Conservation (phyloP, 2,797 vertebrate genomes). For the Artibeus jamaicensis region DNA sequence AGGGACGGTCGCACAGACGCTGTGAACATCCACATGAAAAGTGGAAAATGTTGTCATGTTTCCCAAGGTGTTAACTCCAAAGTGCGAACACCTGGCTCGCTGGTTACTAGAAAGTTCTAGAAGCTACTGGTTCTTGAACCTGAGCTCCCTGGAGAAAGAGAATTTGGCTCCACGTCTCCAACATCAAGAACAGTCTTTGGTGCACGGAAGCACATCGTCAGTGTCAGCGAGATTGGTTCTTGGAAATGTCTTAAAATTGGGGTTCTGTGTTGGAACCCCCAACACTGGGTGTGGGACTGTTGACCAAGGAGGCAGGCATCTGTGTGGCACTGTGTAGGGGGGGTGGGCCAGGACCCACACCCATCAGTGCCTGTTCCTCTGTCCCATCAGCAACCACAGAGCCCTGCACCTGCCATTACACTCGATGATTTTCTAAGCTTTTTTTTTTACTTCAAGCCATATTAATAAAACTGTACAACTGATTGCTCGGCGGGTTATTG, state of each 20-base stretch:
- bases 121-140: background rate
- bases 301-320: background rate
- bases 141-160: background rate
- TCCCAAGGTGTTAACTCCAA: background rate
- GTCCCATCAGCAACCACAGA: rapidly evolving
- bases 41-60: background rate
- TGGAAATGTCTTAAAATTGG: background rate
- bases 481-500: background rate
- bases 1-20: background rate
- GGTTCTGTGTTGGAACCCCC: background rate
- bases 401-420: rapidly evolving
- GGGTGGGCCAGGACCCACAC: rapidly evolving
- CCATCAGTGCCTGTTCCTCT: rapidly evolving
- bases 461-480: background rate
- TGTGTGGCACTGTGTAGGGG: background rate
- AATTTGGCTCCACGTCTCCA: rapidly evolving
- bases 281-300: rapidly evolving
- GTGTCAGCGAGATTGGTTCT: background rate
- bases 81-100: background rate
- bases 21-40: background rate
- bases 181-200: background rate
- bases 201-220: rapidly evolving
- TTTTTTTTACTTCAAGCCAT: background rate
- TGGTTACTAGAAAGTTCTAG: background rate
- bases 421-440: background rate